Evolutionary conservation across 2,113 vertebrate genomes (phyloP), one percentile per base, ranked within the genome.

Genomic region (Engystomops pustulosus): DNA sequence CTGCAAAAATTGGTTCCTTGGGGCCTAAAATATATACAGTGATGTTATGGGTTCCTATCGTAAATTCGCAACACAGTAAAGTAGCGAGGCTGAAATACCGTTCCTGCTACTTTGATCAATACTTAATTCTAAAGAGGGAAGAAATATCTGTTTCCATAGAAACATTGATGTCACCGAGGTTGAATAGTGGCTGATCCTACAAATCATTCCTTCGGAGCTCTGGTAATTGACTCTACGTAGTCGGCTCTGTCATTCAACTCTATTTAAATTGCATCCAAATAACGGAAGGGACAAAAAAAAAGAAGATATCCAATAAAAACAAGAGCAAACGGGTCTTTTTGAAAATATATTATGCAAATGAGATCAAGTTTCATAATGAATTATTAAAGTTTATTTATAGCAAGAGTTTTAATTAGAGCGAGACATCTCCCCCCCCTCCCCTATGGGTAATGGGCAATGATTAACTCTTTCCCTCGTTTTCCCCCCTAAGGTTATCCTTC

Each of bases 131-230:
- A 95, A 94, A 92, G 95, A 92, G 93, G 95, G 94, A 95, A 96
- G 97, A 95, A 95, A 95, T 91, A 90, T 91, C 92, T 87, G 95
- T 99, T 96, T 92, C 97, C 96, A 94, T 89, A 95, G 97, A 95
- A 98, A 98, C 96, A 90, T 94, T 96, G 95, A 98, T 98, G 96
- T 97, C 96, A 97, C 95, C 68, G 93, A 94, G 94, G 96, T 96
- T 96, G 96, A 96, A 95, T 94, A 93, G 95, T 89, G 90, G 91
- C 94, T 93, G 92, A 94, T 96, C 94, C 95, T 94, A 96, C 95
- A 98, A 98, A 99, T 98, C 95, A 96, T 97, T 97, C 96, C 94
- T 94, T 96, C 95, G 96, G 96, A 97, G 94, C 95, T 95, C 95
- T 94, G 93, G 91, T 96, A 98, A 98, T 96, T 95, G 95, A 97